These are phyloP conservation scores for Pangasius djambal DNA, from an alignment of 2,797 vertebrate species.

Conservation along the genomic window DNA sequence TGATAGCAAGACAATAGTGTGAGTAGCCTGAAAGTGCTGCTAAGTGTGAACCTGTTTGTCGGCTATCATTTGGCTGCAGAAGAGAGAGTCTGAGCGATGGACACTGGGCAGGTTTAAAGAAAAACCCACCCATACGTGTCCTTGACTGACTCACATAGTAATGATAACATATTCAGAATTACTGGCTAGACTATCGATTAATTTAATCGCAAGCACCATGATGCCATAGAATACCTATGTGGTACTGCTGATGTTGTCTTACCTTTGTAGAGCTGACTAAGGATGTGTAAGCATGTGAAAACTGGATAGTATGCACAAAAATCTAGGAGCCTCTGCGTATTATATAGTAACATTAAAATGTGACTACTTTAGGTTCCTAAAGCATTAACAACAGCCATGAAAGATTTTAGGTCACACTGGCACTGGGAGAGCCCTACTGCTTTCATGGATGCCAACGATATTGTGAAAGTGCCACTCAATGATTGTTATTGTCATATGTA, in stretches of 20 bases:
- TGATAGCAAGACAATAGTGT: slow-evolving; percentile 25
- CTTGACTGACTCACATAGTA: slow-evolving; percentile 20
- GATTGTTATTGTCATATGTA: neutral
- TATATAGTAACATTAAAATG: neutral
- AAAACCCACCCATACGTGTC: slow-evolving; percentile 31
- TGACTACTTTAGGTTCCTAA: too few species aligned
- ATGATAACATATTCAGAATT: neutral
- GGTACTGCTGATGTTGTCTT: neutral
- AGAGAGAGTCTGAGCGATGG: neutral
- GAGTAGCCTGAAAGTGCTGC: slow-evolving; percentile 3
- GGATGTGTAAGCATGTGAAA: slow-evolving; percentile 11
- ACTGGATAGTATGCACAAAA: neutral
- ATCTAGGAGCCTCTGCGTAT: neutral
- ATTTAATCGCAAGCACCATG: neutral
- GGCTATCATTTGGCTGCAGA: neutral
- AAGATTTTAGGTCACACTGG: neutral
- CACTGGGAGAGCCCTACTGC: neutral
- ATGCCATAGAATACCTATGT: neutral
- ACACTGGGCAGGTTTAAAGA: slow-evolving; percentile 30
- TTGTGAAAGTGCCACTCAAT: neutral
- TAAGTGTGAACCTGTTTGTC: slow-evolving; percentile 36
- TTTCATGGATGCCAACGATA: neutral
- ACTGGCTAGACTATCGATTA: neutral
- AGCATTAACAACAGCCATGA: neutral
- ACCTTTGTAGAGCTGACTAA: slow-evolving; percentile 14